Conservation (phyloP, 2,888 invertebrate genomes). For the Drosophila prostipennis region DNA sequence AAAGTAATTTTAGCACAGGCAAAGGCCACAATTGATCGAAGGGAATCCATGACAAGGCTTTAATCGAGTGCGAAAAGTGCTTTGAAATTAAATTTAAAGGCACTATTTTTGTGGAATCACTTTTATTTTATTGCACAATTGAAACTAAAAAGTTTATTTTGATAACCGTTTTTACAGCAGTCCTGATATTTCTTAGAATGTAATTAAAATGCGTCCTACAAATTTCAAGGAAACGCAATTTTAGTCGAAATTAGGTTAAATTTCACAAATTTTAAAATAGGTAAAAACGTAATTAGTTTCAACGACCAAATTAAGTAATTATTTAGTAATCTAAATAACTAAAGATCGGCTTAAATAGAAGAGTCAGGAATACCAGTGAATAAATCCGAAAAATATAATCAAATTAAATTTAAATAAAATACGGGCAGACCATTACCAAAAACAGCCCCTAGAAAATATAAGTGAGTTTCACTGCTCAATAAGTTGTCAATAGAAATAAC, state of each 20-base stretch:
- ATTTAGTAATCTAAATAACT: too few relatives aligned
- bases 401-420: neutral
- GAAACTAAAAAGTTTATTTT: too few relatives aligned
- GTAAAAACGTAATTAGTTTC: too few relatives aligned
- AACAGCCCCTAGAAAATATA: too few relatives aligned
- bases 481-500: neutral
- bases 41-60: constrained; percentile 20
- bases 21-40: constrained; percentile 31
- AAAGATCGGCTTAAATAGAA: too few relatives aligned
- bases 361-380: neutral
- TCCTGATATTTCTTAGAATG: too few relatives aligned
- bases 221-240: too few relatives aligned
- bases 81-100: constrained; percentile 9
- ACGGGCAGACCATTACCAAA: neutral
- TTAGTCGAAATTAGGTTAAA: too few relatives aligned
- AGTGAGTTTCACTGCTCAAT: neutral
- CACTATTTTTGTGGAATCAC: neutral
- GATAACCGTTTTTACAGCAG: too few relatives aligned
- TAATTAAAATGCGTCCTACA: too few relatives aligned
- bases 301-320: too few relatives aligned
- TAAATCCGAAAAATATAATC: neutral
- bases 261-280: too few relatives aligned
- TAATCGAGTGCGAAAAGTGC: constrained; percentile 4
- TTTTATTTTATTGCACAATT: neutral
- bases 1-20: constrained; percentile 33